Evolutionary conservation across 2,797 vertebrate genomes (phyloP), one percentile per base, ranked within the genome.

Genomic region (Dermochelys coriacea): DNA sequence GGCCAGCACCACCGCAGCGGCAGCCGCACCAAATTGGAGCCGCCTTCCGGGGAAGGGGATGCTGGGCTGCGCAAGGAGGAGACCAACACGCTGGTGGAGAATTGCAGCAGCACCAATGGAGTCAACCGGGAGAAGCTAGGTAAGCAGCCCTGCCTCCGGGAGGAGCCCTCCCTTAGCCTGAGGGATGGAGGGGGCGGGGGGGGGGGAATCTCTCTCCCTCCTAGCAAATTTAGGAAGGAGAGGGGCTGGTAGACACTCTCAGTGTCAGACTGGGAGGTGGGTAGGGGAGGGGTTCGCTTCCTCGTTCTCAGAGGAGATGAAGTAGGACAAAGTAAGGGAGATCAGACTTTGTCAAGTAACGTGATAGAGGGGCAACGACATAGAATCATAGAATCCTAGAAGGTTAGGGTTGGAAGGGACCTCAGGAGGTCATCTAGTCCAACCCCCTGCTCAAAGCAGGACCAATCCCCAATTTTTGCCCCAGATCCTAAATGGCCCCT

Each of bases 71-170:
- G 98, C 80, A 97, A 96, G 57, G 99, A 99, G 91, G 99, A 99
- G 98, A 99, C 99, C 97, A 99, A 99, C 98, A 99, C 98, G 93
- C 96, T 99, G 91, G 99, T 99, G 96, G 98, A 97, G 79, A 99
- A 98, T 87, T 98, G 98, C 89, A 98, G 96, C 98, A 98, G 98
- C 96, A 98, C 99, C n/a, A 99, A 99, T 10, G 99, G 99, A 2
- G 96, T 98, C 64, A 98, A 97, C 91, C 68, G 97, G 95, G 98
- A 98, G 85, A 97, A 95, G 89, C 95, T 98, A 64, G 97, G 98
- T 98, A 96, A 98, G 96, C 55, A 18, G 45, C 6, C 29, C 74
- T 29, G 85, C 6, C 1, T 25, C 4, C 81, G 29, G 59, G 31
- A 52, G 81, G 12, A 0, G 82, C 25, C 37, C n/a, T 37, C 37